Evolutionary conservation across 2,888 invertebrate species (phyloP).

Genomic region (Tupiocoris notatus): DNA sequence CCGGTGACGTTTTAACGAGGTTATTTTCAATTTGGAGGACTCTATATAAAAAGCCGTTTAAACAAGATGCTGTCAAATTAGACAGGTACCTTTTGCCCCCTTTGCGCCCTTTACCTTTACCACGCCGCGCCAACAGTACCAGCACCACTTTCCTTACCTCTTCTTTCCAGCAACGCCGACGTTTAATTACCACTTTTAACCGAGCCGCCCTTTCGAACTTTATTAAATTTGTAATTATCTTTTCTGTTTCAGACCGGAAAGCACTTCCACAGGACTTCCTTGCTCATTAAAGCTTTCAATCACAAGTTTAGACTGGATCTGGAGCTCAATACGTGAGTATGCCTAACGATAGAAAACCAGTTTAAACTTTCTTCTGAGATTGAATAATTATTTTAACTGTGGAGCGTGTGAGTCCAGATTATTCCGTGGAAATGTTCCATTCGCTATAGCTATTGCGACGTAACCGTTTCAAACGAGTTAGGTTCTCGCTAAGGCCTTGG

Average conservation of each 20-base stretch:
- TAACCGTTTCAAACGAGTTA: no score
- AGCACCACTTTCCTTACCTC: not conserved
- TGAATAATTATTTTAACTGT: no score
- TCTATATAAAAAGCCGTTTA: slow-evolving; percentile 2
- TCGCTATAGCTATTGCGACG: no score
- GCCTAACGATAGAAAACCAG: no score
- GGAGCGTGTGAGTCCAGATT: no score
- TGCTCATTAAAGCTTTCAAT: slow-evolving; percentile 95
- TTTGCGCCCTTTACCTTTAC: not conserved
- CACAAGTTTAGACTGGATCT: slow-evolving; percentile 94
- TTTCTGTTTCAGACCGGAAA: slow-evolving; percentile 79
- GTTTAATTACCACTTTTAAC: slow-evolving; percentile 23
- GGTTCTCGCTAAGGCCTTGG: no score
- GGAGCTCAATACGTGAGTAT: slow-evolving; percentile 95
- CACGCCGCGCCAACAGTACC: not conserved
- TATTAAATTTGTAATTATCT: slow-evolving; percentile 43
- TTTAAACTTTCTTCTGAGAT: no score
- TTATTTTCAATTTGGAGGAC: slow-evolving; percentile 20
- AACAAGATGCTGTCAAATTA: slow-evolving; percentile 23
- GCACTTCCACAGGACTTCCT: slow-evolving; percentile 90
- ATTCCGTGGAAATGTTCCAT: no score
- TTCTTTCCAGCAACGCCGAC: not conserved
- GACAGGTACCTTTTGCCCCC: slow-evolving; percentile 4
- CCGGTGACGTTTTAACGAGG: slow-evolving; percentile 20
- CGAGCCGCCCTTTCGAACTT: slow-evolving; percentile 10